Conservation (phyloP, 2,797 vertebrate genomes). For the Australoheros facetus region DNA sequence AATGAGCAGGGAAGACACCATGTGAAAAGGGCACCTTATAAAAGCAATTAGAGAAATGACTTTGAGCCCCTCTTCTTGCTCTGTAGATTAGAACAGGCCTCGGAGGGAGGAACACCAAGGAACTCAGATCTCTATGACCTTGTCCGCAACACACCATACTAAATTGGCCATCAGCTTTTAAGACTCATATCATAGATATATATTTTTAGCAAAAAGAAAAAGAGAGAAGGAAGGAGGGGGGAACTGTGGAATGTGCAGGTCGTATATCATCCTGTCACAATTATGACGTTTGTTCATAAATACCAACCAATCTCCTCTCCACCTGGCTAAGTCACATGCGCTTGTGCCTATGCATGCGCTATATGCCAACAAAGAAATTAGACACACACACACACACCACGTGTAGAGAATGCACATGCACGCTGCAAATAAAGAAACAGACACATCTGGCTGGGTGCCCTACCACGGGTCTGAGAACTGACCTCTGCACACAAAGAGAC, state of each 20-base stretch:
- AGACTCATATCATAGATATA: slow-evolving; percentile 80
- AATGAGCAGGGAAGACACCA: slow-evolving; percentile 70
- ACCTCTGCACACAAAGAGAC: slow-evolving; percentile 64
- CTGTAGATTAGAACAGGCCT: slow-evolving; percentile 78
- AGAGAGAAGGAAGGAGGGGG: slow-evolving; percentile 59
- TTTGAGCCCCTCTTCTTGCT: slow-evolving; percentile 78
- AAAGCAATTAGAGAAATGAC: slow-evolving; percentile 83
- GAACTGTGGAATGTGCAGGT: slow-evolving; percentile 60
- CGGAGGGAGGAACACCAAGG: slow-evolving; percentile 67
- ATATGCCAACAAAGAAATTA: slow-evolving; percentile 57
- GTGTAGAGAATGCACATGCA: slow-evolving; percentile 26
- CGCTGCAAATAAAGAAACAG: slow-evolving; percentile 53
- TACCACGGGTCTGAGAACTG: slow-evolving; percentile 57
- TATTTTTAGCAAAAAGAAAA: slow-evolving; percentile 76
- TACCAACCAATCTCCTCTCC: slow-evolving; percentile 83
- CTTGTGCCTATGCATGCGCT: slow-evolving; percentile 60
- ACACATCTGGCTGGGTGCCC: slow-evolving; percentile 54
- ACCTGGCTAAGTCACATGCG: slow-evolving; percentile 83
- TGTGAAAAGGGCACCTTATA: slow-evolving; percentile 84
- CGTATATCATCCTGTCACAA: slow-evolving; percentile 90
- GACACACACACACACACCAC: slow-evolving; percentile 40
- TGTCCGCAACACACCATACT: slow-evolving; percentile 80
- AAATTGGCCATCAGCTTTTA: slow-evolving; percentile 82
- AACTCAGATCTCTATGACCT: slow-evolving; percentile 73
- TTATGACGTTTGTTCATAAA: slow-evolving; percentile 90